phyloP scores from a whole-genome alignment of 2,888 invertebrate genomes.

The Dromius quadrimaculatus region DNA sequence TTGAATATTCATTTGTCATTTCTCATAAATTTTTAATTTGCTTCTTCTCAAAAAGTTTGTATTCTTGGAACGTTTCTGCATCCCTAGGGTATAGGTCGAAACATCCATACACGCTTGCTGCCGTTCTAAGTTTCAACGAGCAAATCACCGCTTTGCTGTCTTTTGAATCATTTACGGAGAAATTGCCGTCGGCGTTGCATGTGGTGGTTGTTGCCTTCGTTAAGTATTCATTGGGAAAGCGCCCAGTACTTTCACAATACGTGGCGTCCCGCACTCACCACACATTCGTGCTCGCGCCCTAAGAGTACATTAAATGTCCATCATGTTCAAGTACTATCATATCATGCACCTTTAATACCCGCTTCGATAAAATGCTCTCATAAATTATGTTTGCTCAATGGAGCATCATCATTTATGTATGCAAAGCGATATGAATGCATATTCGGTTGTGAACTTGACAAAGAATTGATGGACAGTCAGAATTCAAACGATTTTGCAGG shows the following conservation, averaged over 20 bases:
- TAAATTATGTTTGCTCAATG: too few species aligned
- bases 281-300: background rate
- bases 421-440: too few species aligned
- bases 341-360: background rate
- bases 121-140: constrained; percentile 12
- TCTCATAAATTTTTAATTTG: too few species aligned
- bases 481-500: too few species aligned
- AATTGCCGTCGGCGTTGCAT: constrained; percentile 35
- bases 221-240: constrained; percentile 46
- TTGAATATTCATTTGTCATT: too few species aligned
- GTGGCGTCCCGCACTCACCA: constrained; percentile 12
- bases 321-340: constrained; percentile 41
- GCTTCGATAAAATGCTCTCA: too few species aligned
- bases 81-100: background rate
- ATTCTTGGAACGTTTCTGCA: background rate
- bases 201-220: constrained; percentile 38
- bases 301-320: constrained; percentile 20
- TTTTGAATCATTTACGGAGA: constrained; percentile 48
- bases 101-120: constrained; percentile 10
- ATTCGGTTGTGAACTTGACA: too few species aligned
- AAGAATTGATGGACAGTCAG: too few species aligned
- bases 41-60: too few species aligned
- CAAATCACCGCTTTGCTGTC: constrained; percentile 40
- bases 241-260: constrained; percentile 38
- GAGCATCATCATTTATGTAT: too few species aligned